Percentiles rank a stretch among this genome's conserved stretches.
Evolutionary conservation across 2,797 vertebrate genomes (phyloP).

Genomic region (Syngnathus acus): DNA sequence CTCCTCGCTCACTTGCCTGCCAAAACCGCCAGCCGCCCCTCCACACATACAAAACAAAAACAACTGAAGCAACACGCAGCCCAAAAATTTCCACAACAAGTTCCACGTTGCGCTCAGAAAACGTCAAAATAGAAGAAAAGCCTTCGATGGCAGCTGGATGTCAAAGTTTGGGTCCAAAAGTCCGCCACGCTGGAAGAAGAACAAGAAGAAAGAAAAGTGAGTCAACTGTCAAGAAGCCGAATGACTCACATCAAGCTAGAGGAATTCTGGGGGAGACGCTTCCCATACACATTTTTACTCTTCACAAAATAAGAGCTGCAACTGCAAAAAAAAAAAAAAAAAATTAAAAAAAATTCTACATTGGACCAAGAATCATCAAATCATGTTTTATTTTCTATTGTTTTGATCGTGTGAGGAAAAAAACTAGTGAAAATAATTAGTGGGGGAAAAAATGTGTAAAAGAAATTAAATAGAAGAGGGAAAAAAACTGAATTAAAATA

Average conservation of each 20-base stretch:
- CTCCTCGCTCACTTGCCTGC: slow-evolving; percentile 12
- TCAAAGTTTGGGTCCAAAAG: background rate
- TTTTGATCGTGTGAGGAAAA: too few relatives aligned
- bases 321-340: too few relatives aligned
- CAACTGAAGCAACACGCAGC: background rate
- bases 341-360: too few relatives aligned
- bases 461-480: too few relatives aligned
- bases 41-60: background rate
- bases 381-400: too few relatives aligned
- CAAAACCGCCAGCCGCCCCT: background rate
- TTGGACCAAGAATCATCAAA: too few relatives aligned
- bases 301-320: background rate
- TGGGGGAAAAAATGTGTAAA: too few relatives aligned
- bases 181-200: background rate
- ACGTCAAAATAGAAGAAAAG: background rate
- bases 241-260: background rate
- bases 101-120: background rate
- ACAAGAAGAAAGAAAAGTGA: background rate
- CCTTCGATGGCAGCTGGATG: background rate
- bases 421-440: too few relatives aligned
- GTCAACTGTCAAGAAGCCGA: slow-evolving; percentile 1
- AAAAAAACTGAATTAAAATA: too few relatives aligned
- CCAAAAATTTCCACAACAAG: background rate
- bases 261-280: background rate
- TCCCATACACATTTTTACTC: background rate